A percentile compares a stretch with the other conserved stretches of the same genome.
Evolutionary conservation across 2,113 vertebrate genomes (phyloP).

Genomic region (Dicentrarchus labrax): DNA sequence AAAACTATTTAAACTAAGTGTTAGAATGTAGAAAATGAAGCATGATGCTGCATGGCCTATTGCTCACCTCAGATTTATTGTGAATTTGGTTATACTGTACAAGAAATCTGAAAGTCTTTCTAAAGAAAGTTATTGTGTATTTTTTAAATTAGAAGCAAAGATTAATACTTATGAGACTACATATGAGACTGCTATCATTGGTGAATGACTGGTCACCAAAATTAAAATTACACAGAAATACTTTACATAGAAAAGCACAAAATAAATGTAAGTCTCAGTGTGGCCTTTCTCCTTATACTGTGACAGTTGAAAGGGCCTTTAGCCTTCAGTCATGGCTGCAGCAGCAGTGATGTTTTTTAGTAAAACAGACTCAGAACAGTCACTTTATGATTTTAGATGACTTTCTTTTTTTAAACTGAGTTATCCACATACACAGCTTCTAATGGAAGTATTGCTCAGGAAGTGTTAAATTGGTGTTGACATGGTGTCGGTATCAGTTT

Average conservation of each 20-base stretch:
- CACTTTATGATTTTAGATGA: background rate
- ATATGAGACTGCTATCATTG: background rate
- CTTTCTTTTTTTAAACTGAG: background rate
- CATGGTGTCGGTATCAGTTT: background rate
- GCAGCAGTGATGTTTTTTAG: background rate
- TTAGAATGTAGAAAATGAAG: background rate
- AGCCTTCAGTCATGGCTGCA: background rate
- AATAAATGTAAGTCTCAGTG: background rate
- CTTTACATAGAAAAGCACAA: background rate
- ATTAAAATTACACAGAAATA: background rate
- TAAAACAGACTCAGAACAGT: background rate
- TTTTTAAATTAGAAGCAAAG: background rate
- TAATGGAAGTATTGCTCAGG: background rate
- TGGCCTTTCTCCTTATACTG: background rate
- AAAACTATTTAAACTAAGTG: background rate
- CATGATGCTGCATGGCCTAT: background rate
- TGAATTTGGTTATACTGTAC: background rate
- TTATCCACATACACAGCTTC: background rate
- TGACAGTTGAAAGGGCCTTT: background rate
- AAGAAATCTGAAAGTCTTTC: background rate
- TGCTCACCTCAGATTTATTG: background rate
- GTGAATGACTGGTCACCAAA: background rate
- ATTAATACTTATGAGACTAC: conserved; percentile 22
- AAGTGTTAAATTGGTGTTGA: background rate
- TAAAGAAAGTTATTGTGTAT: background rate